Evolutionary conservation across 2,888 invertebrate genomes (phyloP).

Genomic region (Plutella xylostella): DNA sequence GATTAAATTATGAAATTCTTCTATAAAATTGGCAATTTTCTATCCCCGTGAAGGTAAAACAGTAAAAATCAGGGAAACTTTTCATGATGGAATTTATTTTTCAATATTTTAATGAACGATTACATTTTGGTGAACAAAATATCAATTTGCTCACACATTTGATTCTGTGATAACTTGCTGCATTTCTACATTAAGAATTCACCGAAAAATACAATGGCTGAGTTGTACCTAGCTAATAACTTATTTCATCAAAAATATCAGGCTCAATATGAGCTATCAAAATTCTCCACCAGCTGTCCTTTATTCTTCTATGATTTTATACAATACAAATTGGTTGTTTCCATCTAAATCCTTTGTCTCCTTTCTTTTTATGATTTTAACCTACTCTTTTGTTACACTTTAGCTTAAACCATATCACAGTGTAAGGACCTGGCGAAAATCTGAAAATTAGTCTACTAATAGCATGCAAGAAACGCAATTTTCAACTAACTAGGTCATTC

Average conservation of each 20-base stretch:
- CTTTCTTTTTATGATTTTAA: not conserved
- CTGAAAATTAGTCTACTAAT: slow-evolving; percentile 60
- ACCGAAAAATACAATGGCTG: slow-evolving; percentile 52
- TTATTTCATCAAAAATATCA: slow-evolving; percentile 52
- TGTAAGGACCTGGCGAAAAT: slow-evolving; percentile 65
- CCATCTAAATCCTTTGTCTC: not conserved
- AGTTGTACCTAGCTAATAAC: slow-evolving; percentile 52
- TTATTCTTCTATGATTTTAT: slow-evolving; percentile 37
- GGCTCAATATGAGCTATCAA: slow-evolving; percentile 67
- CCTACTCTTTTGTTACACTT: slow-evolving; percentile 28
- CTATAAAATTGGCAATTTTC: no score
- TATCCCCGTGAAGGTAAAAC: no score
- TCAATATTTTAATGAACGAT: slow-evolving; percentile 54
- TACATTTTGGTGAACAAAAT: slow-evolving; percentile 44
- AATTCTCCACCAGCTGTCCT: slow-evolving; percentile 56
- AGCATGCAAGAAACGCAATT: slow-evolving; percentile 61
- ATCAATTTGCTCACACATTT: slow-evolving; percentile 34
- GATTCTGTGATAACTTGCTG: slow-evolving; percentile 35
- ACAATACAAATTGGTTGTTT: slow-evolving; percentile 12
- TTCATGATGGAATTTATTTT: slow-evolving; percentile 61
- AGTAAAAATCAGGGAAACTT: slow-evolving; percentile 10
- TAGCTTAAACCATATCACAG: slow-evolving; percentile 48
- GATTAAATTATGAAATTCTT: no score
- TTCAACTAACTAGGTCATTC: slow-evolving; percentile 48
- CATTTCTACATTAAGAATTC: slow-evolving; percentile 40